A percentile compares a stretch with the other conserved stretches of the same genome.
These are phyloP conservation scores for Linurgus olivaceus DNA, from an alignment of 2,797 vertebrate genomes.

Conservation along the genomic window DNA sequence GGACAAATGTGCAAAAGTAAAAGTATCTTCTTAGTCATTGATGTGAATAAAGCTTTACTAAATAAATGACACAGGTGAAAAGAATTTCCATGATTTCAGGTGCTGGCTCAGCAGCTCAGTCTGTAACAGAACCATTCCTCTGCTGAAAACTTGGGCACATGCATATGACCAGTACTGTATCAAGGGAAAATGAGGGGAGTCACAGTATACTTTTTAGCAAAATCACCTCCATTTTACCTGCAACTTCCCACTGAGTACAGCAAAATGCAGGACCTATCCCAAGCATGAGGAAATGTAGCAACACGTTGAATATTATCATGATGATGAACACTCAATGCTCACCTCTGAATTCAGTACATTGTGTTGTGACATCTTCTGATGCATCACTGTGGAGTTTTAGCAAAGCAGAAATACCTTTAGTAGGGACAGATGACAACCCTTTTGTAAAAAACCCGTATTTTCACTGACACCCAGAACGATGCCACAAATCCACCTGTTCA, in stretches of 20 bases:
- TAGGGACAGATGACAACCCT: background rate
- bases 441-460: background rate
- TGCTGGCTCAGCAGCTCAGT: background rate
- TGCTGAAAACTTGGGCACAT: background rate
- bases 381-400: background rate
- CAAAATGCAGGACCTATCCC: background rate
- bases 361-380: background rate
- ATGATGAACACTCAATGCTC: background rate
- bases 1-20: conserved; percentile 20
- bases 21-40: conserved; percentile 13
- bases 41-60: background rate
- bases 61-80: background rate
- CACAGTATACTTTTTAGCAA: background rate
- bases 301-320: background rate
- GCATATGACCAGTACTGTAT: background rate
- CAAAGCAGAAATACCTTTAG: background rate
- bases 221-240: background rate
- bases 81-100: background rate
- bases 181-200: background rate
- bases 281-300: background rate
- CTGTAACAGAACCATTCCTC: background rate
- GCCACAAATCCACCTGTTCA: background rate
- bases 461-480: background rate
- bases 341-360: background rate
- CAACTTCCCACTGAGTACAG: background rate